Evolutionary conservation across 53 echinoderm and acorn worm species (phyloP).

Genomic region (Crossaster papposus): DNA sequence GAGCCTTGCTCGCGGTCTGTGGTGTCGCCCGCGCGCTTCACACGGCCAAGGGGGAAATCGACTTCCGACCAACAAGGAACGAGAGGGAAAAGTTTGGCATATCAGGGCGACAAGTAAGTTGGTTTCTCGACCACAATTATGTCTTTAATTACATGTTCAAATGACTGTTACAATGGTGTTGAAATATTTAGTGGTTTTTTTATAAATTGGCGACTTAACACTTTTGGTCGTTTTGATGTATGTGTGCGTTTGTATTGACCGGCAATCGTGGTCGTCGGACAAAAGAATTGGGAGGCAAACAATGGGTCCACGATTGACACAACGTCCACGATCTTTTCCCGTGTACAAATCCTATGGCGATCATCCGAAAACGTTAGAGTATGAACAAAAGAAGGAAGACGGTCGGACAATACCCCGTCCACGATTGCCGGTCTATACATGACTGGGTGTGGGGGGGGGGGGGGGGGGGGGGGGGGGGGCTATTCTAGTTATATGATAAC

Average conservation of each 20-base stretch:
- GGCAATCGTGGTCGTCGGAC: no score
- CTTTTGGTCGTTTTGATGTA: not conserved
- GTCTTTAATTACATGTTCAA: not conserved
- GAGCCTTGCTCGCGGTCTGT: not conserved
- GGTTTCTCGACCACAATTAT: conserved; percentile 1
- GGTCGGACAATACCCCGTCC: no score
- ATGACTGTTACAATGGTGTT: not conserved
- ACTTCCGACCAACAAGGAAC: conserved; percentile 8
- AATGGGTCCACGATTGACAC: no score
- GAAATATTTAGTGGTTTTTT: not conserved
- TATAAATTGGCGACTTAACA: not conserved
- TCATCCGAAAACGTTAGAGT: no score
- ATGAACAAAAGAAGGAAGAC: no score
- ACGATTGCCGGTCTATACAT: no score
- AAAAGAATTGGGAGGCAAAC: no score
- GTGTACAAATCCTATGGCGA: no score
- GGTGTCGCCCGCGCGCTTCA: not conserved
- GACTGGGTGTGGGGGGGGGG: no score
- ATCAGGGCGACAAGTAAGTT: not conserved
- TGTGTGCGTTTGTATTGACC: no score
- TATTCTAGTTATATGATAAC: not conserved
- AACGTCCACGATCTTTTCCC: no score
- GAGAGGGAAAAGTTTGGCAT: not conserved
- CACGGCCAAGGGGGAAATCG: not conserved
- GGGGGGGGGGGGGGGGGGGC: no score